phyloP scores from a whole-genome alignment of 2,797 vertebrate species.

The Phrynocephalus vlangalii region DNA sequence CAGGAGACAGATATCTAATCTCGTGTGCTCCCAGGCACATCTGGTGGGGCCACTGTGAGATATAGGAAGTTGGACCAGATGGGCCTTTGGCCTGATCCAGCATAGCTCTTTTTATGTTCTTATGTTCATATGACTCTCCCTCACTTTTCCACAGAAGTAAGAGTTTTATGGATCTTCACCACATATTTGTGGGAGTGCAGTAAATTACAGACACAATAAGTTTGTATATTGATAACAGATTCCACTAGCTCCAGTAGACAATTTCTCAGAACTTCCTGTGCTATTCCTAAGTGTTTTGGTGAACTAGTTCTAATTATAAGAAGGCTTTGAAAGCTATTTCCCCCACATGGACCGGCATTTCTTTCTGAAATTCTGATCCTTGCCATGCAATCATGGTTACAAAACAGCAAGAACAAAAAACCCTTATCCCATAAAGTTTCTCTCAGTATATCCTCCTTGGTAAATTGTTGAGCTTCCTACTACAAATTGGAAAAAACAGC shows the following conservation, averaged over 20 bases:
- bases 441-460: conserved; percentile 60
- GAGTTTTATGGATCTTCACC: not conserved
- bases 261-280: not conserved
- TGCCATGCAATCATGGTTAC: not conserved
- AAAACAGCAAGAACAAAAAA: conserved; percentile 55
- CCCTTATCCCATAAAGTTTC: conserved; percentile 53
- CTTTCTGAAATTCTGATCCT: too few relatives aligned
- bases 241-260: not conserved
- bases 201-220: not conserved
- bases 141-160: too few relatives aligned
- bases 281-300: too few relatives aligned
- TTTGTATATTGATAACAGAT: not conserved
- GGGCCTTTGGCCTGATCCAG: too few relatives aligned
- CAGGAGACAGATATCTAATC: too few relatives aligned
- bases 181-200: not conserved
- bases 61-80: too few relatives aligned
- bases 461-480: conserved; percentile 65
- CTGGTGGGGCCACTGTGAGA: too few relatives aligned
- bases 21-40: too few relatives aligned
- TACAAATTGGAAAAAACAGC: not conserved
- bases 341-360: not conserved
- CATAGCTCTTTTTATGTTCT: too few relatives aligned
- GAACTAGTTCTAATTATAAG: not conserved
- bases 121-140: too few relatives aligned
- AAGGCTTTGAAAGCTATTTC: not conserved